Percentiles rank a stretch among this genome's conserved stretches.
Conservation (phyloP, 2,113 vertebrate genomes). For the Nothobranchius furzeri region DNA sequence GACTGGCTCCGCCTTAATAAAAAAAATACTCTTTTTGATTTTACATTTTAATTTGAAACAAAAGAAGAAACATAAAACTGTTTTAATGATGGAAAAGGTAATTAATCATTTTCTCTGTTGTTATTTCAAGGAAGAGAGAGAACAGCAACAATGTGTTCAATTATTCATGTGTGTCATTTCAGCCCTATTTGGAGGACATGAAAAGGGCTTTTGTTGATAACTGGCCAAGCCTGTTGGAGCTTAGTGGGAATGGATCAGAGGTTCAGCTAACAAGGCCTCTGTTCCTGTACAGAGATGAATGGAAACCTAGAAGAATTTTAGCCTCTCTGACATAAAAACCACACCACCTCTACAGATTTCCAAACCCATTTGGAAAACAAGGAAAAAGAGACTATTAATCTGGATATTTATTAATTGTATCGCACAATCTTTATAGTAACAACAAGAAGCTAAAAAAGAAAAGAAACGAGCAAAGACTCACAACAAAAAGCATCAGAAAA, state of each 20-base stretch:
- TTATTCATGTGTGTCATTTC: constrained; percentile 82
- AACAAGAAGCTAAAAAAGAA: not conserved
- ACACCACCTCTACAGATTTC: constrained; percentile 16
- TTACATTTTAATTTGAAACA: constrained; percentile 1
- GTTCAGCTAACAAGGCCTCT: constrained; percentile 63
- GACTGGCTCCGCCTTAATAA: too few relatives aligned
- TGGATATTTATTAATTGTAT: too few relatives aligned
- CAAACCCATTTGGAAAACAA: constrained; percentile 19
- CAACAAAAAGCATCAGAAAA: too few relatives aligned
- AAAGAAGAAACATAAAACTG: not conserved
- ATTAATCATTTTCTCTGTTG: not conserved
- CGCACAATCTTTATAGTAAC: not conserved
- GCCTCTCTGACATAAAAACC: constrained; percentile 11
- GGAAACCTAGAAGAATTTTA: constrained; percentile 68
- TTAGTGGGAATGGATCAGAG: constrained; percentile 82
- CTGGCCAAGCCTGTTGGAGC: constrained; percentile 79
- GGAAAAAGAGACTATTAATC: not conserved
- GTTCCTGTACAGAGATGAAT: constrained; percentile 73
- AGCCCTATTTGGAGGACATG: constrained; percentile 71
- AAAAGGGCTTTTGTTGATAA: constrained; percentile 82
- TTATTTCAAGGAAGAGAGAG: constrained; percentile 21
- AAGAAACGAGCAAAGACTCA: too few relatives aligned
- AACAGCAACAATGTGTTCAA: constrained; percentile 69
- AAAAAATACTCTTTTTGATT: not conserved
- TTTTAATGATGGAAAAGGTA: constrained; percentile 7